Percentiles rank a stretch among this genome's conserved stretches.
Conservation (phyloP, 37 sponge, comb jelly and placozoan species). For the Geodia barretti region DNA sequence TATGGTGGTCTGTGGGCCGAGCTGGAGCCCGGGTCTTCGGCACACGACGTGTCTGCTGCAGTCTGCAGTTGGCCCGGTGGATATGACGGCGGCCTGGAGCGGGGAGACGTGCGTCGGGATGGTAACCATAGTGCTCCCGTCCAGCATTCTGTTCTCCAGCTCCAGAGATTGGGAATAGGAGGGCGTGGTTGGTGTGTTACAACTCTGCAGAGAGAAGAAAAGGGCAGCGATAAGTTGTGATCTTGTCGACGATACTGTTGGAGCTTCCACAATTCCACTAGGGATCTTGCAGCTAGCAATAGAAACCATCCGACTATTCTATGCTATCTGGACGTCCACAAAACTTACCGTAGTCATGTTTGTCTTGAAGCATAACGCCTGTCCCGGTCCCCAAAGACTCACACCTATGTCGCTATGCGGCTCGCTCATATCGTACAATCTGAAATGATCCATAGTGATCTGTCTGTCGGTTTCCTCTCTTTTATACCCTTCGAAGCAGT, state of each 20-base stretch:
- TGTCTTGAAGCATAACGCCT: slow-evolving; percentile 41
- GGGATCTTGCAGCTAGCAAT: neutral
- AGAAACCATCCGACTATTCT: neutral
- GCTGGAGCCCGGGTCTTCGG: neutral
- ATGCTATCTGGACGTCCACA: too few species aligned
- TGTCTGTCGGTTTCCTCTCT: neutral
- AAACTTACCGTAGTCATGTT: slow-evolving; percentile 13
- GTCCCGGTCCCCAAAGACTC: slow-evolving; percentile 46
- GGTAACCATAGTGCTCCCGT: neutral
- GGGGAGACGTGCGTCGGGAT: neutral
- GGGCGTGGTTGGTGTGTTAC: slow-evolving; percentile 47
- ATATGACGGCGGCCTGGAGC: neutral
- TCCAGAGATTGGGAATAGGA: slow-evolving; percentile 61
- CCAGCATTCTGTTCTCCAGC: slow-evolving; percentile 64
- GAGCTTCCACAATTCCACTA: neutral
- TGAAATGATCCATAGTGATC: neutral
- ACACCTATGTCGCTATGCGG: slow-evolving; percentile 2
- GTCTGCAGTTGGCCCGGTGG: neutral
- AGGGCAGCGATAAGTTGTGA: neutral
- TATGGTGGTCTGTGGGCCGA: neutral
- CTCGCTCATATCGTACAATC: slow-evolving; percentile 14
- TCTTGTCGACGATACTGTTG: neutral
- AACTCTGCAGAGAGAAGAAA: neutral
- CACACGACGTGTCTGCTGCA: slow-evolving; percentile 11
- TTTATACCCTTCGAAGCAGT: neutral